A percentile compares a stretch with the other conserved stretches of the same genome.
Evolutionary conservation across 2,797 vertebrate genomes (phyloP).

Genomic region (Centroberyx gerrardi): DNA sequence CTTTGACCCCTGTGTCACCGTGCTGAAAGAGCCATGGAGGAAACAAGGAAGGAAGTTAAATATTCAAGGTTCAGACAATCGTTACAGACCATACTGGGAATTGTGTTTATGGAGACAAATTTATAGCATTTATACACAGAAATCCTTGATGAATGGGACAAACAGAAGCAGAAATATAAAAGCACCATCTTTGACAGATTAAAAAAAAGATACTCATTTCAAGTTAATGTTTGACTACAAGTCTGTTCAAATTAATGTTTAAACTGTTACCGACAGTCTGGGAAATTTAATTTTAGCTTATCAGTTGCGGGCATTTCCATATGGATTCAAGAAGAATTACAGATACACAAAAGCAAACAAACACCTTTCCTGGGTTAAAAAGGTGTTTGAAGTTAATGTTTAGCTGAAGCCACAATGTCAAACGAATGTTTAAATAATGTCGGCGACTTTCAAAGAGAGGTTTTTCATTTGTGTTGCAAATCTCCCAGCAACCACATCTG

Average conservation of each 20-base stretch:
- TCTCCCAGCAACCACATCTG: no score
- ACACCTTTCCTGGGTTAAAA: neutral
- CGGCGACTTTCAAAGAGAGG: no score
- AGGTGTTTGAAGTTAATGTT: slow-evolving; percentile 28
- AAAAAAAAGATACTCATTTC: neutral
- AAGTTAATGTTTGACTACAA: slow-evolving; percentile 25
- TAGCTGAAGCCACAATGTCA: slow-evolving; percentile 10
- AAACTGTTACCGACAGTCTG: slow-evolving; percentile 12
- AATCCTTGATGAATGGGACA: no score
- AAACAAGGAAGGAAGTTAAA: slow-evolving; percentile 47
- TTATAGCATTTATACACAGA: slow-evolving; percentile 1
- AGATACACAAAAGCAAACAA: slow-evolving; percentile 24
- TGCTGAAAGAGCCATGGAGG: slow-evolving; percentile 16
- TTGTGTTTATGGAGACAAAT: slow-evolving; percentile 3
- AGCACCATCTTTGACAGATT: neutral
- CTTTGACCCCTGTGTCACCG: slow-evolving; percentile 25
- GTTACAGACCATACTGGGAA: neutral
- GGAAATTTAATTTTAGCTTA: slow-evolving; percentile 30
- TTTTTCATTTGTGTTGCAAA: no score
- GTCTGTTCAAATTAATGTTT: neutral
- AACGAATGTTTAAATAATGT: neutral
- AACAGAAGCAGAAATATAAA: neutral
- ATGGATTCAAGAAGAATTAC: slow-evolving; percentile 10
- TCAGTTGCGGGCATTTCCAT: neutral
- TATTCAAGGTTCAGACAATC: slow-evolving; percentile 33